Conservation (phyloP, 2,888 invertebrate species). For the Pherbina coryleti region DNA sequence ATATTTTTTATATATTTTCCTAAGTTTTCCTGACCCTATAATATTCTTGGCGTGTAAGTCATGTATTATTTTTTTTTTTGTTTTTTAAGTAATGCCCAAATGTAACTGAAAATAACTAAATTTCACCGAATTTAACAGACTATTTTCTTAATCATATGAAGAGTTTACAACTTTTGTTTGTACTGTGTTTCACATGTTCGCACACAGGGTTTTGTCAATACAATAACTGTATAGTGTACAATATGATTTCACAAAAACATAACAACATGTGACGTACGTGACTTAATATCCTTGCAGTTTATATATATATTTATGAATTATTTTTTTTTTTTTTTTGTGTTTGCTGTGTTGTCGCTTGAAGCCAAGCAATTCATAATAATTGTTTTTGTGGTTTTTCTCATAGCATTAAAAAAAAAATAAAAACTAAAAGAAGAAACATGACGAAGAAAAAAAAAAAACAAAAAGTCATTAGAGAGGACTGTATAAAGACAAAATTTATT, state of each 20-base stretch:
- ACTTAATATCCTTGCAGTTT: constrained; percentile 30
- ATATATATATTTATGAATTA: not conserved
- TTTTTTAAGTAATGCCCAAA: too few species aligned
- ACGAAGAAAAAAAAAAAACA: not conserved
- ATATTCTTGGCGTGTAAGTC: too few species aligned
- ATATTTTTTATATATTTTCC: too few species aligned
- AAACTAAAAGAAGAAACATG: not conserved
- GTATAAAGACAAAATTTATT: constrained; percentile 16
- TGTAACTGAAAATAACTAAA: too few species aligned
- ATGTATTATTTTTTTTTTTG: too few species aligned
- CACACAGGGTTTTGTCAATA: too few species aligned
- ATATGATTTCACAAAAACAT: not conserved
- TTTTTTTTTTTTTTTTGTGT: not conserved
- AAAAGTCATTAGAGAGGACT: not conserved
- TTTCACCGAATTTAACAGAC: too few species aligned
- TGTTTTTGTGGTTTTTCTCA: constrained; percentile 21
- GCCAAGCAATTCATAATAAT: constrained; percentile 34
- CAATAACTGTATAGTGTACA: too few species aligned
- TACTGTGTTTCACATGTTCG: too few species aligned
- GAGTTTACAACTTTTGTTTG: too few species aligned
- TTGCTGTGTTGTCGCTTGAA: not conserved
- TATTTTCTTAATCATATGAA: too few species aligned
- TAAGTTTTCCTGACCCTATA: too few species aligned
- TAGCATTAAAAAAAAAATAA: constrained; percentile 13
- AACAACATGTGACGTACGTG: constrained; percentile 36